These are phyloP conservation scores for Poecilia latipinna DNA, from an alignment of 2,113 vertebrate genomes.

Conservation along the genomic window DNA sequence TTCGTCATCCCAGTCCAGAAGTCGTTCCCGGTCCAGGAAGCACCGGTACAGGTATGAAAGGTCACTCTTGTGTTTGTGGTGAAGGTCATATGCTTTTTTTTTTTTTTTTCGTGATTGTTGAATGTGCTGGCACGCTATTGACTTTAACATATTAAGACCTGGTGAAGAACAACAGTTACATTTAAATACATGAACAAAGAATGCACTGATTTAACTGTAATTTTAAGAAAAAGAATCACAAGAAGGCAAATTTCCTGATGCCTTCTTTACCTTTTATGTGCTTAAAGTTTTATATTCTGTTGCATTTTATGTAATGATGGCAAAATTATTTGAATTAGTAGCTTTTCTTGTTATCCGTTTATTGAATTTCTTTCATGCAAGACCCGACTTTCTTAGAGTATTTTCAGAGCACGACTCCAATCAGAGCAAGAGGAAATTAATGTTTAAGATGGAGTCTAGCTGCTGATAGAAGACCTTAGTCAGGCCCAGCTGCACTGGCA, in stretches of 20 bases:
- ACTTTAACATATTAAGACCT: background rate
- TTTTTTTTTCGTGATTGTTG: background rate
- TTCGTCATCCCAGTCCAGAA: conserved; percentile 69
- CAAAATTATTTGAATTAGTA: background rate
- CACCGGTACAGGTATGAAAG: conserved; percentile 87
- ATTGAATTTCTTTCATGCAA: conserved; percentile 28
- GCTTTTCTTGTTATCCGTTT: background rate
- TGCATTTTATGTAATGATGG: background rate
- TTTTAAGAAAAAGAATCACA: background rate
- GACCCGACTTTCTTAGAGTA: background rate
- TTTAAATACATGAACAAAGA: background rate
- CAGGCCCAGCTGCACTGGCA: conserved; percentile 3
- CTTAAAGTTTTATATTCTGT: too few relatives aligned
- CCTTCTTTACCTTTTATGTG: background rate
- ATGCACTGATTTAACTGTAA: background rate
- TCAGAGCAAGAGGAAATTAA: conserved; percentile 59
- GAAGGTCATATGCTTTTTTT: background rate
- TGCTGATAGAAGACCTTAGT: conserved; percentile 13
- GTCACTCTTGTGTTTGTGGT: background rate
- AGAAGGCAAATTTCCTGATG: background rate
- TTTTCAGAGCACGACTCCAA: conserved; percentile 27
- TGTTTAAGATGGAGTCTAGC: conserved; percentile 42
- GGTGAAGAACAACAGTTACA: background rate
- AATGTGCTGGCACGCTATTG: background rate
- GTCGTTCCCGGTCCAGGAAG: conserved; percentile 83